These are phyloP conservation scores for Gambelia wislizenii DNA, from an alignment of 2,797 vertebrate genomes.

Conservation along the genomic window DNA sequence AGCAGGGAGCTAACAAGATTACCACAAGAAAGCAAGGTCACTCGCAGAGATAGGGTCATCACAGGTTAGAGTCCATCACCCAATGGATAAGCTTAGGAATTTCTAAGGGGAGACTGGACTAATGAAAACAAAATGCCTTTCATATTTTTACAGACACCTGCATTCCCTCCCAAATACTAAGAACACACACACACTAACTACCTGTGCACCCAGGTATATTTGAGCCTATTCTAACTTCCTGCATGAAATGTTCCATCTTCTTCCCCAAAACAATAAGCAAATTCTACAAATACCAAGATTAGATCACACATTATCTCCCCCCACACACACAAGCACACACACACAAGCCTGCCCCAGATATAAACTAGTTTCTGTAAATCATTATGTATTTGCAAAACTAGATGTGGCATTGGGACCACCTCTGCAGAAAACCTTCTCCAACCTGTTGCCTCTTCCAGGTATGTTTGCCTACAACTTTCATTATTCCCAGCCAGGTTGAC, in stretches of 20 bases:
- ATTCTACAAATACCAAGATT: neutral
- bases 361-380: neutral
- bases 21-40: too few relatives aligned
- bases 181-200: neutral
- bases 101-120: constrained; percentile 5
- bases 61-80: neutral
- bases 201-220: neutral
- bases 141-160: constrained; percentile 24
- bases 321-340: too few relatives aligned
- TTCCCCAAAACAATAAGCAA: neutral
- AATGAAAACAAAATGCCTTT: constrained; percentile 25
- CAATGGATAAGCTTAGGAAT: constrained; percentile 32
- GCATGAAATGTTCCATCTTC: neutral
- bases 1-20: constrained; percentile 69
- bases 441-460: neutral
- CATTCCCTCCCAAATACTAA: constrained; percentile 29
- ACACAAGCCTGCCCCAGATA: neutral
- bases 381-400: neutral
- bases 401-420: neutral
- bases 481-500: neutral
- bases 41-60: neutral
- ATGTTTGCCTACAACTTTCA: neutral
- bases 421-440: neutral
- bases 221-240: neutral
- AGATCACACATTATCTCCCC: neutral